phyloP scores from a whole-genome alignment of 2,888 invertebrate genomes.

The Abrostola tripartita region DNA sequence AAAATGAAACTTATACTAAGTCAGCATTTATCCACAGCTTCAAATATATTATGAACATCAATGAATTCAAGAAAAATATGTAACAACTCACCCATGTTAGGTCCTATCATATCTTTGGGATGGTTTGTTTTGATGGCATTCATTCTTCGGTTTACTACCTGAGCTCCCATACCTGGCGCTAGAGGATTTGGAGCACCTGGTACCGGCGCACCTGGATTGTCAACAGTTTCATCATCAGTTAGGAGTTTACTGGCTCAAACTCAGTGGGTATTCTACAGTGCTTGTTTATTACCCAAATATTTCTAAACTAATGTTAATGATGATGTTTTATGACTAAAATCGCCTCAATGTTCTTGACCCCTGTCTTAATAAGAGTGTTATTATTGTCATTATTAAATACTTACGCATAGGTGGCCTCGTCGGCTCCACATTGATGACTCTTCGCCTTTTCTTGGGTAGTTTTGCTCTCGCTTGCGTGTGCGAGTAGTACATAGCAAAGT shows the following conservation, averaged over 20 bases:
- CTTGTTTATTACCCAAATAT: no score
- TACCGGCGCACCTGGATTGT: constrained; percentile 62
- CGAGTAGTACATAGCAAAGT: constrained; percentile 99
- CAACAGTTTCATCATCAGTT: not conserved
- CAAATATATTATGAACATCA: constrained; percentile 16
- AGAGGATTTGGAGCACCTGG: constrained; percentile 83
- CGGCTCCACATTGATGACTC: constrained; percentile 98
- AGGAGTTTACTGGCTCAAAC: no score
- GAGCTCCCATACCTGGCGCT: constrained; percentile 85
- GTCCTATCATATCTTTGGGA: constrained; percentile 93
- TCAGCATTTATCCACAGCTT: constrained; percentile 43
- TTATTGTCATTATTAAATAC: constrained; percentile 49
- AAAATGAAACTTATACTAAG: constrained; percentile 12
- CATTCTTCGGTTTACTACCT: constrained; percentile 92
- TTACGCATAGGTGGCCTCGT: constrained; percentile 91
- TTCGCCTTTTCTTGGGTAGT: constrained; percentile 98
- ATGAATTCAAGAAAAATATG: constrained; percentile 5
- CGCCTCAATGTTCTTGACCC: no score
- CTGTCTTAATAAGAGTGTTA: no score
- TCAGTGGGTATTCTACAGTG: no score
- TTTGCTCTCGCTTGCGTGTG: constrained; percentile 99
- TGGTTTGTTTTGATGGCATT: constrained; percentile 96
- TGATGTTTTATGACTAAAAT: no score
- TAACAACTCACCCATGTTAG: constrained; percentile 92
- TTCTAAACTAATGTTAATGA: no score